Evolutionary conservation across 2,797 vertebrate genomes (phyloP).

Genomic region (Pseudopleuronectes americanus): DNA sequence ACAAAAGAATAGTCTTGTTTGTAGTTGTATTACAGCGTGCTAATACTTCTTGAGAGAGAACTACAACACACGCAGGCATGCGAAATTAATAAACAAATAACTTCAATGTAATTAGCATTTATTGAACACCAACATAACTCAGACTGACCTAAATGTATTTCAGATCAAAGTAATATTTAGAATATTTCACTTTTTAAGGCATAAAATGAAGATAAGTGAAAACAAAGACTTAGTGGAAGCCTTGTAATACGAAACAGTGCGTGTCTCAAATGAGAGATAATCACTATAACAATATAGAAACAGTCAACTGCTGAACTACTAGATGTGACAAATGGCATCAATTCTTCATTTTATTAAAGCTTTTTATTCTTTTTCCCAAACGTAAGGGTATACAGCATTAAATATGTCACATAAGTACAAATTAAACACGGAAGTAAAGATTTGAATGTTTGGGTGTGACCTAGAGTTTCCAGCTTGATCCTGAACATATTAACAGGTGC

Average conservation of each 20-base stretch:
- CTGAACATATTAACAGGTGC: constrained; percentile 6
- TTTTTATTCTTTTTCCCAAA: not conserved
- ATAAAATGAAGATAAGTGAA: too few species aligned
- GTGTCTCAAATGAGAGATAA: not conserved
- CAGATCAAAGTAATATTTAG: too few species aligned
- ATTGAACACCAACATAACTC: too few species aligned
- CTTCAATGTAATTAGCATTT: too few species aligned
- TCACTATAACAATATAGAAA: not conserved
- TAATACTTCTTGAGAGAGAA: too few species aligned
- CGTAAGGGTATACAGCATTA: not conserved
- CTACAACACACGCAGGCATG: too few species aligned
- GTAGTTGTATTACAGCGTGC: too few species aligned
- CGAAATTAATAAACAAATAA: too few species aligned
- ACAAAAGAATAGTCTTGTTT: too few species aligned
- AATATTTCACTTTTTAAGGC: too few species aligned
- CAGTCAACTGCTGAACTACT: not conserved
- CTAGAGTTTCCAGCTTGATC: constrained; percentile 36
- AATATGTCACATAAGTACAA: constrained; percentile 12
- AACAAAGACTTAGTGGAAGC: too few species aligned
- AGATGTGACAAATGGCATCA: not conserved
- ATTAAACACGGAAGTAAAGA: constrained; percentile 60
- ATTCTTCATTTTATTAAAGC: not conserved
- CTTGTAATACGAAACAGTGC: not conserved
- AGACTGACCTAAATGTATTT: too few species aligned
- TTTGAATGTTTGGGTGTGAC: constrained; percentile 53